phyloP scores from a whole-genome alignment of 2,797 vertebrate species.

The Myotis myotis region DNA sequence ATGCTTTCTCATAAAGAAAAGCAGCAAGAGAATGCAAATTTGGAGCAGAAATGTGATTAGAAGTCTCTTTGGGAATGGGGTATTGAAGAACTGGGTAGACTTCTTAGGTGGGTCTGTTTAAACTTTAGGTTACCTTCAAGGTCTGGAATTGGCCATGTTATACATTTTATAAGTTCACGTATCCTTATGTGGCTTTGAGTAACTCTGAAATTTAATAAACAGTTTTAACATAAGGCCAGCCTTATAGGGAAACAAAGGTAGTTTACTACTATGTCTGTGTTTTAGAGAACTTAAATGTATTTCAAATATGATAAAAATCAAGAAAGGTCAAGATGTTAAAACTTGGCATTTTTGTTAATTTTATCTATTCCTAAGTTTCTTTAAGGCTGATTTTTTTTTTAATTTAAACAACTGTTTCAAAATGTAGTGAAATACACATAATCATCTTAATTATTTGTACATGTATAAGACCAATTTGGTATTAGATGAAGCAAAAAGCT shows the following conservation, averaged over 20 bases:
- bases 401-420: not conserved
- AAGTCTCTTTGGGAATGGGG: not conserved
- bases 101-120: not conserved
- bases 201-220: not conserved
- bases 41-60: not conserved
- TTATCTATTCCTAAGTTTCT: not conserved
- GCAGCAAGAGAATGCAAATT: not conserved
- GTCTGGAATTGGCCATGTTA: not conserved
- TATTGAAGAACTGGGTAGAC: not conserved
- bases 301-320: constrained; percentile 18
- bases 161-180: not conserved
- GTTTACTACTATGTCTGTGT: not conserved
- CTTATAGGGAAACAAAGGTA: not conserved
- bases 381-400: not conserved
- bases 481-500: not conserved
- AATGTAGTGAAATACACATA: not conserved
- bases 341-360: not conserved
- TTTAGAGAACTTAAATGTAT: not conserved
- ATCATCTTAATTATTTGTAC: not conserved
- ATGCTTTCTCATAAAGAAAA: not conserved
- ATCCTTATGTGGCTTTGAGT: not conserved
- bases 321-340: constrained; percentile 30
- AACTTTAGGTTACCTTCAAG: not conserved
- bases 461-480: not conserved
- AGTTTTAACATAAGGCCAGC: not conserved